Evolutionary conservation across 2,797 vertebrate genomes (phyloP), one percentile per base, ranked within the genome.

Genomic region (Chloroceryle inda): DNA sequence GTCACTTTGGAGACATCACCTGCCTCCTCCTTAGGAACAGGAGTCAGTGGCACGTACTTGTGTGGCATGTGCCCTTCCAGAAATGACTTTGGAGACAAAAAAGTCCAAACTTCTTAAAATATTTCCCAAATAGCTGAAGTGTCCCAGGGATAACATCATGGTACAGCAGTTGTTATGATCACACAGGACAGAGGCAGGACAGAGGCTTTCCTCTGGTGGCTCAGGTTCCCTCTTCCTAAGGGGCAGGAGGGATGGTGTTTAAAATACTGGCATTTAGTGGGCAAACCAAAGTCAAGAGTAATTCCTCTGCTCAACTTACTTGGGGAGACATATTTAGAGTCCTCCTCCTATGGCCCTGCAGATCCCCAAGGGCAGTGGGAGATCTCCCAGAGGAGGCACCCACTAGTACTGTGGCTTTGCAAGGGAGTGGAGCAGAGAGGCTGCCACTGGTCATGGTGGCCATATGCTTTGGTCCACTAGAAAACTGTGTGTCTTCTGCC

Each of bases 41-140:
- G 58, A 69, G 44, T n/a, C 2, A 3, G 29, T 63, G 42, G 23
- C 45, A 33, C 0, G 0, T 49, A 12, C 19, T 45, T 5, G 16
- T 78, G 56, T 0, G 2, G 53, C 53, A 68, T 8, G 0, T 0
- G 0, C 26, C 7, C 50, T 84, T 82, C 40, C 10, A 47, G 81
- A 45, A 61, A 38, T 19, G 20, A 86, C 27, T 72, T 56, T 66
- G 38, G 33, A 78, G 42, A 45, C 11, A n/a, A 67, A 50, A 8
- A 58, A 9, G 5, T 37, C 22, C 33, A 52, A 47, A 24, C 2
- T 16, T 13, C 22, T 37, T 27, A 61, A 24, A 52, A 88, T 66
- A 82, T 61, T 12, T 75, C 86, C 38, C 16, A 56, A 29, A 29
- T 22, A 40, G 14, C 0, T 0, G 17, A 35, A 38, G 20, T 7